A percentile compares a stretch with the other conserved stretches of the same genome.
Evolutionary conservation across 2,113 vertebrate genomes (phyloP).

Genomic region (Colinus virginianus): DNA sequence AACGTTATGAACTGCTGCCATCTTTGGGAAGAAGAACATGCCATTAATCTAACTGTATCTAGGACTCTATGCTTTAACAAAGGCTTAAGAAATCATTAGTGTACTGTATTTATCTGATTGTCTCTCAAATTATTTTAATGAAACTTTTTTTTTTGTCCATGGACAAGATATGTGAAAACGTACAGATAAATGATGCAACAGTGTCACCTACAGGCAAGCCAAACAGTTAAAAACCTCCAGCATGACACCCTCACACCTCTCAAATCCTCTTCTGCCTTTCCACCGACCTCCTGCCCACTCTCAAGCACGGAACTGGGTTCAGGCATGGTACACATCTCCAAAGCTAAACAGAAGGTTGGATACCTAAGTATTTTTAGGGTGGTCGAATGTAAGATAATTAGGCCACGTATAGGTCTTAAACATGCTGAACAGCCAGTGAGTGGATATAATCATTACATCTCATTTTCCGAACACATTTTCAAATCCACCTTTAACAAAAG

Average conservation of each 20-base stretch:
- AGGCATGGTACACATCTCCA: conserved; percentile 24
- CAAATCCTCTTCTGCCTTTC: not conserved
- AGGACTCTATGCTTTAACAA: not conserved
- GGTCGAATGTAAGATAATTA: conserved; percentile 45
- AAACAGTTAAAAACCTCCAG: not conserved
- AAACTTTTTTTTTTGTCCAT: conserved; percentile 45
- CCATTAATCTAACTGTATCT: not conserved
- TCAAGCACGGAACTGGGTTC: not conserved
- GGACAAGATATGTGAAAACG: conserved; percentile 62
- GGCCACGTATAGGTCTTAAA: conserved; percentile 3
- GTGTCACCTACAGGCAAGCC: conserved; percentile 82
- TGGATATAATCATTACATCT: not conserved
- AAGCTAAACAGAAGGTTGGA: conserved; percentile 34
- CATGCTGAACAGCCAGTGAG: not conserved
- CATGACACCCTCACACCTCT: not conserved
- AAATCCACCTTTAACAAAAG: conserved; percentile 8
- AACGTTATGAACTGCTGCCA: conserved; percentile 4
- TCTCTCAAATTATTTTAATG: conserved; percentile 25
- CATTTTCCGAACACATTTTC: conserved; percentile 4
- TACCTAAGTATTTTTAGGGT: conserved; percentile 32
- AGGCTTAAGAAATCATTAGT: not conserved
- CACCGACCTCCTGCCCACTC: not conserved
- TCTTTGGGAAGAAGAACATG: not conserved
- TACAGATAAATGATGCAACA: conserved; percentile 76
- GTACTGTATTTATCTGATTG: not conserved